Base-by-base conservation (phyloP, 2,888 invertebrate genomes). In the Scelioninae gen. 1 region DNA sequence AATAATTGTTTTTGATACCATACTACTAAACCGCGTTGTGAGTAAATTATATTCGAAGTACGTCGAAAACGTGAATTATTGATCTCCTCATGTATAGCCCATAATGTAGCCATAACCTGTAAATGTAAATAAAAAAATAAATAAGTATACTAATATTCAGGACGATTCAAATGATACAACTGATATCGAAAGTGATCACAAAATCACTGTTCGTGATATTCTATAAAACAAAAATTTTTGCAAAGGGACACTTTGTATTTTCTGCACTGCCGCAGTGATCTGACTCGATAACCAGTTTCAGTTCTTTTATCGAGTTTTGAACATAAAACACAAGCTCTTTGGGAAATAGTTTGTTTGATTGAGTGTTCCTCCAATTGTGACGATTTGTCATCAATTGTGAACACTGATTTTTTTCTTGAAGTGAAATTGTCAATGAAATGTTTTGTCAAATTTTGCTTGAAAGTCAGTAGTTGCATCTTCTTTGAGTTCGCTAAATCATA, bases 381-480 rank as follows among this genome's bases (percentile, higher is more conserved):
- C 1, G 38, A 10, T 38, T 8, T 6, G 5, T 38, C n/a, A n/a
- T n/a, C n/a, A n/a, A n/a, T n/a, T n/a, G n/a, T 38, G 4, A 38
- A 38, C 5, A 38, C 10, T 38, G 10, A 38, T 38, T 38, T 38
- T 23, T 34, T 63, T 32, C 63, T 45, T 34, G 51, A 77, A 34
- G 56, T 58, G 11, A 62, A 62, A 55, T 69, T 40, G 6, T 53
- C 40, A 4, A 78, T 66, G 10, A 71, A 23, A 60, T 71, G 49
- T 13, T 53, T 32, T 5, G 56, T 15, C 23, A 71, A 63, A 15
- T 62, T 47, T 63, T 38, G n/a, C n/a, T 63, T 62, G 53, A 71
- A 78, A 15, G 43, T 7, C n/a, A 78, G n/a, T 38, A 55, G 71
- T 5, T 16, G 43, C 15, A 31, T 10, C 47, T 32, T 55, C n/a